Base-by-base conservation (phyloP, 2,113 vertebrate species). In the Athene noctua region DNA sequence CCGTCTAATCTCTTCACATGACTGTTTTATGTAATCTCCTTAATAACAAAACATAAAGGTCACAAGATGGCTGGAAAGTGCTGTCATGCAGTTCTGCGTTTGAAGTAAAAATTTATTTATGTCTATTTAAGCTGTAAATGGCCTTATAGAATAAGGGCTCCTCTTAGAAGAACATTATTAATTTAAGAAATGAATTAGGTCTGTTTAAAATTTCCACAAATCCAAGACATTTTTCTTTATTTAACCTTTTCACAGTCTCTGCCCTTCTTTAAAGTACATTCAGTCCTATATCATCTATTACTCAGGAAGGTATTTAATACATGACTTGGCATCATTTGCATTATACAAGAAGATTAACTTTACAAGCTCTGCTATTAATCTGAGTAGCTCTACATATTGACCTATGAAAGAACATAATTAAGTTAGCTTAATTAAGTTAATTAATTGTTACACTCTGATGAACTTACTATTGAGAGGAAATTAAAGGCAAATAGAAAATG, bases 401-500 rank as follows among this genome's bases (percentile, higher is more conserved):
- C 98, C 98, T 98, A 98, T 97, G 97, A 98, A 98, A 98, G 97
- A 97, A 96, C 97, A 98, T 98, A 98, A 98, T 99, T 98, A 98
- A 98, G 97, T 98, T 99, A 98, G 97, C 97, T 97, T 99, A 99
- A 99, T 99, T 98, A 98, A 98, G 97, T 98, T 98, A 98, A 99
- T 98, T 98, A 98, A 99, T 98, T 98, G 98, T 98, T 98, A 98
- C 98, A 98, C 98, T 98, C 97, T 96, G 97, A 96, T 98, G 97
- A 97, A 97, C 98, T 98, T 98, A 98, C 97, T 98, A 97, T 97
- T 98, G 97, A 93, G 94, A 98, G 96, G 97, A 98, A 98, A 98
- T 98, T 98, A 98, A 98, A 98, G 95, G 96, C 98, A 98, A 99
- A 98, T 97, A 98, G 97, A 98, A 98, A 97, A 98, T 97, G 98